Conservation (phyloP, 2,888 invertebrate genomes). For the Drosophila paucipuncta region DNA sequence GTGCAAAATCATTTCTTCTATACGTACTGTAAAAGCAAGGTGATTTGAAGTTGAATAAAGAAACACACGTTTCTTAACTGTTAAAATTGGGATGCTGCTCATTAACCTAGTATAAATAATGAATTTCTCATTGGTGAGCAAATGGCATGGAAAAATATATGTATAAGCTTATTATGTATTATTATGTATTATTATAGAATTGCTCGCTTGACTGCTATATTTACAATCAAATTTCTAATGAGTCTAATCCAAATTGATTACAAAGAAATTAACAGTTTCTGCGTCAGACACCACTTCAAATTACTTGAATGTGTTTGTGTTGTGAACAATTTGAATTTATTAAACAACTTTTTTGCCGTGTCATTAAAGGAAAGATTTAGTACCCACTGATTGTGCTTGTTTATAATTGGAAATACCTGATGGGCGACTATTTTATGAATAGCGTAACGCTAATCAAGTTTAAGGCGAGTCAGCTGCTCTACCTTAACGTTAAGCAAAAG, state of each 20-base stretch:
- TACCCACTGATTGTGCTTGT: background rate
- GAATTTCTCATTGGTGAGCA: background rate
- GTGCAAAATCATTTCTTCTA: conserved; percentile 31
- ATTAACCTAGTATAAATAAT: background rate
- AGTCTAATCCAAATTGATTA: conserved; percentile 47
- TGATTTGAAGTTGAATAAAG: conserved; percentile 7
- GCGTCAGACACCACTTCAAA: background rate
- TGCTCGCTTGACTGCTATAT: conserved; percentile 10
- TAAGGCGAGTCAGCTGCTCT: conserved; percentile 52
- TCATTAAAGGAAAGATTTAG: conserved; percentile 27
- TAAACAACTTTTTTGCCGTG: conserved; percentile 14
- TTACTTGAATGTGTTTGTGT: background rate
- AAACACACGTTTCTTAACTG: background rate
- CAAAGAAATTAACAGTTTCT: conserved; percentile 30
- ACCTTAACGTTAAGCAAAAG: conserved; percentile 36
- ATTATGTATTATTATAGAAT: background rate
- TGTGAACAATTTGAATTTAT: conserved; percentile 5
- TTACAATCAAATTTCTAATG: conserved; percentile 45
- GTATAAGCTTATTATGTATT: background rate
- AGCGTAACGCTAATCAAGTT: conserved; percentile 1
- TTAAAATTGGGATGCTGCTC: background rate
- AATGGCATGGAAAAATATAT: background rate
- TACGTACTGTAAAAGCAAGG: conserved; percentile 44
- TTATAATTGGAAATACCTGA: conserved; percentile 23
- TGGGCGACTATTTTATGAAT: conserved; percentile 38